phyloP scores from a whole-genome alignment of 2,113 vertebrate species.

The Glareola pratincola region DNA sequence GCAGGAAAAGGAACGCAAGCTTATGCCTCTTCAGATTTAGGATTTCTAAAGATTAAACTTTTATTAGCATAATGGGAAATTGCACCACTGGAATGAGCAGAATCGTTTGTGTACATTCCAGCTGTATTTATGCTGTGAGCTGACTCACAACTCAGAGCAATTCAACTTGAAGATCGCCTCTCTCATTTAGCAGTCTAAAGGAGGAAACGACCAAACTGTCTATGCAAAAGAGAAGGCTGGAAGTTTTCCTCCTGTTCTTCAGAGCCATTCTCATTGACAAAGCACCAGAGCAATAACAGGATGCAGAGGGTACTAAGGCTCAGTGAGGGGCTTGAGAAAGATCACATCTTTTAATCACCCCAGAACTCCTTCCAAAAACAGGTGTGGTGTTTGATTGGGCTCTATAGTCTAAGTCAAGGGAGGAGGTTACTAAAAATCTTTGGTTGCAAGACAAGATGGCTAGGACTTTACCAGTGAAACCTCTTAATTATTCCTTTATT shows the following conservation, averaged over 20 bases:
- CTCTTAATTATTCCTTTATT: not conserved
- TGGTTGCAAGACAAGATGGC: not conserved
- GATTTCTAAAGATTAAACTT: not conserved
- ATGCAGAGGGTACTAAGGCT: not conserved
- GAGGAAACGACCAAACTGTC: not conserved
- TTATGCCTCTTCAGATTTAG: not conserved
- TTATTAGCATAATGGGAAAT: slow-evolving; percentile 60
- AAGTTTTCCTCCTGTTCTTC: not conserved
- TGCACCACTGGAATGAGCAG: slow-evolving; percentile 41
- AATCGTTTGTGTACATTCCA: slow-evolving; percentile 16
- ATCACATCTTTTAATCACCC: not conserved
- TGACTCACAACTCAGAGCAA: slow-evolving; percentile 28
- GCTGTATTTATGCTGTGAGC: slow-evolving; percentile 43
- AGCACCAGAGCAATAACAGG: not conserved
- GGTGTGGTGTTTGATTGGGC: not conserved
- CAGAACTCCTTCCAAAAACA: not conserved
- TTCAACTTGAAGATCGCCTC: not conserved
- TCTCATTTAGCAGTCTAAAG: not conserved
- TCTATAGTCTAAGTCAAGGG: not conserved
- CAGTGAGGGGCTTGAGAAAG: not conserved
- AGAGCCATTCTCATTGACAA: not conserved
- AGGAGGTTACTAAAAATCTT: not conserved
- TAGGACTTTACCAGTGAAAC: not conserved
- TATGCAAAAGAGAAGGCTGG: not conserved
- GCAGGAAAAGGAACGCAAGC: not conserved